Conservation (phyloP, 2,113 vertebrate species). For the Onychorhynchus coronatus region DNA sequence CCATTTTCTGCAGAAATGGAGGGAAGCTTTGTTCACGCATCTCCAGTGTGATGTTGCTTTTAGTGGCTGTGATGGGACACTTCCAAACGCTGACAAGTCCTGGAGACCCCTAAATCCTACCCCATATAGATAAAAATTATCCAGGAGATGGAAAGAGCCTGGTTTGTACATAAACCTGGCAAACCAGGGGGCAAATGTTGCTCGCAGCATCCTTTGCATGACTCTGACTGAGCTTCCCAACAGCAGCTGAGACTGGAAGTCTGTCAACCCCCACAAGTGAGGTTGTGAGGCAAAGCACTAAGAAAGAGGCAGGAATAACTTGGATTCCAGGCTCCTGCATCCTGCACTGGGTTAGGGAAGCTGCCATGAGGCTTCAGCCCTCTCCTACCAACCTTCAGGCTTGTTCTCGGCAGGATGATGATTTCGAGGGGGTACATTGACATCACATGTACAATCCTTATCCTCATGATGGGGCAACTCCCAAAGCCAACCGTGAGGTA, state of each 20-base stretch:
- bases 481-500: background rate
- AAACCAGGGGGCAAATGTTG: background rate
- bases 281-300: rapidly evolving
- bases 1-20: background rate
- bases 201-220: background rate
- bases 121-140: background rate
- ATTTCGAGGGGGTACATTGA: background rate
- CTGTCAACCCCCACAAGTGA: background rate
- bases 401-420: background rate
- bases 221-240: background rate
- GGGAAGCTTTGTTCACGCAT: background rate
- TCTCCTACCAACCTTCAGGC: background rate
- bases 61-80: background rate
- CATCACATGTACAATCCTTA: background rate
- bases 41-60: background rate
- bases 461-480: background rate
- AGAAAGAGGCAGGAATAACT: background rate
- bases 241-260: background rate
- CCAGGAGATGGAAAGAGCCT: background rate
- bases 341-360: background rate
- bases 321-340: background rate
- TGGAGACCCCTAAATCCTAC: background rate
- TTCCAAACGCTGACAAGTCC: background rate
- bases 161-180: background rate
- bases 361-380: background rate